phyloP scores from a whole-genome alignment of 30 jellyfish, hydroid and myxozoan genomes.

The Calvadosia cruxmelitensis region DNA sequence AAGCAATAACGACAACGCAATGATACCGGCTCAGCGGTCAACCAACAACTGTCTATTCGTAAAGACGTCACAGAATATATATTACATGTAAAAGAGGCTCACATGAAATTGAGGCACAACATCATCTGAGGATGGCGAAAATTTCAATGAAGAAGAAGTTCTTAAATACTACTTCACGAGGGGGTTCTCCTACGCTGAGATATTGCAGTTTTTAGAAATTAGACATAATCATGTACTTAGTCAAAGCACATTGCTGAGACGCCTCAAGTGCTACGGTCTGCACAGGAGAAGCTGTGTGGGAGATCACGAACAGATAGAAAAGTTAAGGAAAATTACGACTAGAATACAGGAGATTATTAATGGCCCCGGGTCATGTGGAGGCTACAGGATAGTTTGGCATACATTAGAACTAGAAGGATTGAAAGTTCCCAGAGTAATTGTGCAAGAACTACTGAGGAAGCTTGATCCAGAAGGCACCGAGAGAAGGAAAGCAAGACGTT shows the following conservation, averaged over 20 bases:
- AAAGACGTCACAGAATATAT: too few species aligned
- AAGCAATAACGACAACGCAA: too few species aligned
- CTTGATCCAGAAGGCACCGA: slow-evolving; percentile 34
- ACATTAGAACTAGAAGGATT: slow-evolving; percentile 1
- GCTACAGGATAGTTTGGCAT: slow-evolving; percentile 17
- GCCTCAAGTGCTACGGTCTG: neutral
- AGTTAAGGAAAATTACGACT: slow-evolving; percentile 1
- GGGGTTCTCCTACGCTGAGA: slow-evolving; percentile 13
- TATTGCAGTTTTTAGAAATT: neutral
- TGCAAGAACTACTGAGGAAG: slow-evolving; percentile 4
- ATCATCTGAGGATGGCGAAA: slow-evolving; percentile 12
- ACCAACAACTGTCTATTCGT: too few species aligned
- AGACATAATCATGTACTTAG: slow-evolving; percentile 4
- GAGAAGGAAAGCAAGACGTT: slow-evolving; percentile 11
- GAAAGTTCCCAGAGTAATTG: slow-evolving; percentile 8
- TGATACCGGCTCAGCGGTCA: too few species aligned
- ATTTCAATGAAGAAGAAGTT: slow-evolving; percentile 17
- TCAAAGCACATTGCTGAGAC: slow-evolving; percentile 13
- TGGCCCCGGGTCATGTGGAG: slow-evolving; percentile 1
- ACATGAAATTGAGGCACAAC: too few species aligned
- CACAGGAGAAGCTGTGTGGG: neutral
- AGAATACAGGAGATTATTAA: slow-evolving; percentile 3
- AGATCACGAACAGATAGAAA: neutral
- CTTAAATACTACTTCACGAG: slow-evolving; percentile 4
- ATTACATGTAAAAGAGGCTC: too few species aligned